Evolutionary conservation across 2,888 invertebrate species (phyloP).

Genomic region (Tethea ocularis): DNA sequence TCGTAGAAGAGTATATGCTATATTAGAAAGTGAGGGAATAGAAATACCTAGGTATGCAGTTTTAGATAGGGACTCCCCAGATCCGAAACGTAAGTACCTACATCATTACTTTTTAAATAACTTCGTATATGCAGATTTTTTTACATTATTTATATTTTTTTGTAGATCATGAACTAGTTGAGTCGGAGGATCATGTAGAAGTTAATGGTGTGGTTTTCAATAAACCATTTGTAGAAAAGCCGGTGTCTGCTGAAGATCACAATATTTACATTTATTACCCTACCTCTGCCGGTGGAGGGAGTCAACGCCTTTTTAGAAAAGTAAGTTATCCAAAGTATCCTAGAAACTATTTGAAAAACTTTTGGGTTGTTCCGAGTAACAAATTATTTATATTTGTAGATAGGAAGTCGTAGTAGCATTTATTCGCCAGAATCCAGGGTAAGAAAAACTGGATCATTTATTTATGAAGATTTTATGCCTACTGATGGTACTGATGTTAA

Average conservation of each 20-base stretch:
- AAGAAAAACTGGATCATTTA: conserved; percentile 98
- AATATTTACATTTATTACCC: conserved; percentile 99
- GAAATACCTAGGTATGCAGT: conserved; percentile 99
- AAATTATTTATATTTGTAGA: conserved; percentile 79
- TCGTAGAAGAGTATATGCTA: conserved; percentile 96
- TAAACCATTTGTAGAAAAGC: conserved; percentile 99
- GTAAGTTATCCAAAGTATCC: conserved; percentile 69
- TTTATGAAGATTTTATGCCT: conserved; percentile 99
- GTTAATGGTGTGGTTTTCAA: conserved; percentile 97
- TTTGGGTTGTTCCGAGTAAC: neutral
- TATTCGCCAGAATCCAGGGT: conserved; percentile 98
- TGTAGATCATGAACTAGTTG: conserved; percentile 94
- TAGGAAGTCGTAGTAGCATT: conserved; percentile 98
- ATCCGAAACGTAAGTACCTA: conserved; percentile 94
- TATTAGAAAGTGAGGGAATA: conserved; percentile 96
- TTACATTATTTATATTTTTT: neutral
- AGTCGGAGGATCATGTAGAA: conserved; percentile 98
- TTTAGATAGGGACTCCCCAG: conserved; percentile 95
- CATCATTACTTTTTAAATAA: neutral
- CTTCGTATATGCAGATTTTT: neutral
- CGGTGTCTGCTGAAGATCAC: conserved; percentile 99
- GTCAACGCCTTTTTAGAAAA: conserved; percentile 98
- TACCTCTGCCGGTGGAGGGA: conserved; percentile 98
- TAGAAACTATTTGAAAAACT: neutral
- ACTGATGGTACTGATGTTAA: conserved; percentile 95